Conservation (phyloP, 2,888 invertebrate species). For the Nomada flava region DNA sequence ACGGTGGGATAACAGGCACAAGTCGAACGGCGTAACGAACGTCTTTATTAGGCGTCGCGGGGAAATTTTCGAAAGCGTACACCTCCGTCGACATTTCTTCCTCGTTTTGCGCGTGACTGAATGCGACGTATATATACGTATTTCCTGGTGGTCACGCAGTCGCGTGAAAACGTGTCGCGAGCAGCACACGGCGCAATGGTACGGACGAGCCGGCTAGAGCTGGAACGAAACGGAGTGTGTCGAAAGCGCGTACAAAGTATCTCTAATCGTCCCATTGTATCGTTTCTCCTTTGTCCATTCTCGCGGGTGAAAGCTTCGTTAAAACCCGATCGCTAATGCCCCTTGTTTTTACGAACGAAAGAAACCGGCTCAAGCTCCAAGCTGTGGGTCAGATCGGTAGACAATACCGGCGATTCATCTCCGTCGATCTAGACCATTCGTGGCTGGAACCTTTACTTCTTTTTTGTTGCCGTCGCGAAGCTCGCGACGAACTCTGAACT, state of each 20-base stretch:
- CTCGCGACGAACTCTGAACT: slow-evolving; percentile 2
- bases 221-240: slow-evolving; percentile 61
- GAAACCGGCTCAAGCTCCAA: slow-evolving; percentile 24
- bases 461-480: no score
- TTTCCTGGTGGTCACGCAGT: slow-evolving; percentile 55
- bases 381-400: slow-evolving; percentile 1
- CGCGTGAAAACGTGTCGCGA: slow-evolving; percentile 60
- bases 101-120: slow-evolving; percentile 63
- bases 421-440: slow-evolving; percentile 27
- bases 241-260: slow-evolving; percentile 78
- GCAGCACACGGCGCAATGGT: slow-evolving; percentile 32
- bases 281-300: slow-evolving; percentile 74
- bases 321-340: slow-evolving; percentile 68
- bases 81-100: slow-evolving; percentile 48
- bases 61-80: slow-evolving; percentile 64
- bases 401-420: slow-evolving; percentile 27
- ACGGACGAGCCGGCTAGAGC: slow-evolving; percentile 49
- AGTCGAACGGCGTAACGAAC: not conserved
- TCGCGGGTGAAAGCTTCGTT: slow-evolving; percentile 72
- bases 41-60: slow-evolving; percentile 53
- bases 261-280: slow-evolving; percentile 80
- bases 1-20: not conserved
- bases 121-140: slow-evolving; percentile 51
- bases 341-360: slow-evolving; percentile 35
- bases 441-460: not conserved